Conservation (phyloP, 2,888 invertebrate genomes). For the Nymphalis urticae region DNA sequence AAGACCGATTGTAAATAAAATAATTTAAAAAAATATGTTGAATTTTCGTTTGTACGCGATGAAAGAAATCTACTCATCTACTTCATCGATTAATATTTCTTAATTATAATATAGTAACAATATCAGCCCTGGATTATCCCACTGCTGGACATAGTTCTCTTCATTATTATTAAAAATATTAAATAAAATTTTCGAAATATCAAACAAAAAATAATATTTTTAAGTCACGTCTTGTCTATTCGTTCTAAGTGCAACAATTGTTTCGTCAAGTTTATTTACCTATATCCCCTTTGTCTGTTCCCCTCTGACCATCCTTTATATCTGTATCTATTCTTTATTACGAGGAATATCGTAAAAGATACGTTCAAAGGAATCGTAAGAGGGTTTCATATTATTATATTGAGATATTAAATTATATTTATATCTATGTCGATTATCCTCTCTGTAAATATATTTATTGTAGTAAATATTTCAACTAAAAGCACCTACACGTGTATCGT, state of each 20-base stretch:
- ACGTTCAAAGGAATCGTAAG: slow-evolving; percentile 19
- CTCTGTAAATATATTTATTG: neutral
- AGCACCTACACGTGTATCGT: slow-evolving; percentile 1
- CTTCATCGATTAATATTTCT: too few species aligned
- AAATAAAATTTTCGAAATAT: too few species aligned
- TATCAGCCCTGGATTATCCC: too few species aligned
- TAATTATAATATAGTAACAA: too few species aligned
- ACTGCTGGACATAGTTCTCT: too few species aligned
- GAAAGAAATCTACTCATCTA: too few species aligned
- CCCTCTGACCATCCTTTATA: slow-evolving; percentile 40
- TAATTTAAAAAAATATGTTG: too few species aligned
- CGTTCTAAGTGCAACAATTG: slow-evolving; percentile 24
- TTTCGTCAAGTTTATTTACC: slow-evolving; percentile 49
- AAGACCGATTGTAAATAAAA: too few species aligned
- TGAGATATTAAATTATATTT: slow-evolving; percentile 7
- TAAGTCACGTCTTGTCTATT: slow-evolving; percentile 27
- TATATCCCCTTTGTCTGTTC: slow-evolving; percentile 41
- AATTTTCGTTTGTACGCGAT: too few species aligned
- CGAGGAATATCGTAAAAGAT: slow-evolving; percentile 32
- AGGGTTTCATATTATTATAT: slow-evolving; percentile 24
- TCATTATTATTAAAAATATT: too few species aligned
- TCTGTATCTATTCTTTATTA: slow-evolving; percentile 40
- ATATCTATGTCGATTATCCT: neutral
- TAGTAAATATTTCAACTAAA: neutral
- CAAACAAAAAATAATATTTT: neutral